Base-by-base conservation (phyloP, 2,113 vertebrate species). In the Tenrec ecaudatus region DNA sequence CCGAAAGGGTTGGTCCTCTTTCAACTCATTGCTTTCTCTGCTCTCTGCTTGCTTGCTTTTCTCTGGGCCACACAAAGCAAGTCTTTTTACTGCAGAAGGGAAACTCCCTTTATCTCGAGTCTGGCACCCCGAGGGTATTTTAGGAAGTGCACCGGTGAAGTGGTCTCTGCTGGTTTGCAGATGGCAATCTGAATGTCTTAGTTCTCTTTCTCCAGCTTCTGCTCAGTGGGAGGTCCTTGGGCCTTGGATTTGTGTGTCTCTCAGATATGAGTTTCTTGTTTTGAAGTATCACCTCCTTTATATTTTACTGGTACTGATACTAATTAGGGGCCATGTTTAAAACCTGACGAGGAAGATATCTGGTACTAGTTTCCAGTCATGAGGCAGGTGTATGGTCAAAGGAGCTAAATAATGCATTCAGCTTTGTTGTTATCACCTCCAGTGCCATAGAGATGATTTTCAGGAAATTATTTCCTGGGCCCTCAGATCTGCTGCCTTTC, bases 321-420 rank as follows among this genome's bases (percentile, higher is more conserved):
- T 86, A 66, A 36, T 68, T 78, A 64, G 64, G 73, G 58, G 4
- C 8, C 43, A 83, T 87, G 20, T 90, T 79, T 38, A 81, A 94
- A 86, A n/a, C 92, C 53, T 6, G 86, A 3, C 11, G n/a, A 93
- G 19, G 40, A 93, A 88, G n/a, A 15, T 87, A 38, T 86, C 92
- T 92, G 27, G 12, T 80, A 60, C 17, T 31, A 31, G 53, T 36
- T 87, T 75, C 6, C 25, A 86, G 64, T 64, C 87, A 47, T 6
- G 17, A 87, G 88, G 68, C 11, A 31, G 33, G 81, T 76, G 62
- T 16, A 76, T 83, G 78, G 57, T 33, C 40, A 89, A 91, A 86
- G 47, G 12, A 73, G 47, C 2, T 86, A 88, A 64, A 47, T 82
- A 12, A 53, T 68, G 17, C 82, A 29, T 79, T 92, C 38, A 62